Percentiles rank a stretch among this genome's conserved stretches.
phyloP scores from a whole-genome alignment of 1,140 invertebrate species.

The Drosophila watanabei region DNA sequence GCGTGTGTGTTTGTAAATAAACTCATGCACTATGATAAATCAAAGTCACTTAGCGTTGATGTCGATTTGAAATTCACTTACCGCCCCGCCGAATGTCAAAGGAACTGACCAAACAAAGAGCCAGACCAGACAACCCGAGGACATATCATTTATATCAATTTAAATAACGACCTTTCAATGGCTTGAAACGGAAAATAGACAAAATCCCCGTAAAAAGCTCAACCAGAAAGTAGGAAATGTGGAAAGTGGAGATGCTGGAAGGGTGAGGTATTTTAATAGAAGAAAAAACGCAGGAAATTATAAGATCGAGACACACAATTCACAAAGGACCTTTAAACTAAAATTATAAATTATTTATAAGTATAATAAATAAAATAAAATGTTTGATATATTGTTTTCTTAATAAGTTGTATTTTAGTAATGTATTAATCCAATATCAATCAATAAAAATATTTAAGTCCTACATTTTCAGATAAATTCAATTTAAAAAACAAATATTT shows the following conservation, averaged over 20 bases:
- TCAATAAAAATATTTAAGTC: no score
- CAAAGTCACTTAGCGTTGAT: conserved; percentile 74
- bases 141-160: conserved; percentile 85
- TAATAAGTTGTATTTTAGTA: no score
- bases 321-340: no score
- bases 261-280: neutral
- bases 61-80: conserved; percentile 73
- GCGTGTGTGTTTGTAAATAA: conserved; percentile 35
- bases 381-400: no score
- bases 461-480: neutral
- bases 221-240: conserved; percentile 22
- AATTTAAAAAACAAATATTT: neutral
- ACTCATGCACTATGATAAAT: conserved; percentile 66
- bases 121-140: conserved; percentile 35
- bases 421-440: no score
- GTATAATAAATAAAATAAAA: no score
- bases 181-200: conserved; percentile 43
- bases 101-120: conserved; percentile 50
- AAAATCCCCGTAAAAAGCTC: conserved; percentile 67
- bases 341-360: no score
- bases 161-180: conserved; percentile 83
- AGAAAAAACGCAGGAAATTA: neutral
- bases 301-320: neutral
- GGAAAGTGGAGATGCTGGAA: neutral
- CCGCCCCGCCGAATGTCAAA: conserved; percentile 64